phyloP scores from a whole-genome alignment of 2,113 vertebrate species.

The Progne subis region DNA sequence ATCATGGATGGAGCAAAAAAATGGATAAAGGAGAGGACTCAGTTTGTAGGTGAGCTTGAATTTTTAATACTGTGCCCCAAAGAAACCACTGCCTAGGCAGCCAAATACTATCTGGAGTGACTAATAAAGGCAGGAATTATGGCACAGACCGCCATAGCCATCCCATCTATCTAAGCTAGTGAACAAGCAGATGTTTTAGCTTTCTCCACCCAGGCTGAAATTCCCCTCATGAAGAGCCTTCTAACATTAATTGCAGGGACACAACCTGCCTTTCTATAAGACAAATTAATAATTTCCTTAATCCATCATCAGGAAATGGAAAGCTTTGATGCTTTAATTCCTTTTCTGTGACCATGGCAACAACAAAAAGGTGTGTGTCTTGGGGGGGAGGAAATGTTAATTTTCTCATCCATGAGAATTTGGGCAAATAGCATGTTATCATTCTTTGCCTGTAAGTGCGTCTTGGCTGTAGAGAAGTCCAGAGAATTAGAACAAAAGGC shows the following conservation, averaged over 20 bases:
- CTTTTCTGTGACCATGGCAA: slow-evolving; percentile 68
- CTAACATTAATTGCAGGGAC: slow-evolving; percentile 59
- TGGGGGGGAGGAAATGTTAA: neutral
- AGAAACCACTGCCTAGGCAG: slow-evolving; percentile 43
- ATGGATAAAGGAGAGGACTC: neutral
- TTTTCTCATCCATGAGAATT: slow-evolving; percentile 58
- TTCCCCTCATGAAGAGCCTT: slow-evolving; percentile 41
- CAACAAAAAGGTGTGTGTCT: slow-evolving; percentile 5
- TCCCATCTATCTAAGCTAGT: slow-evolving; percentile 5
- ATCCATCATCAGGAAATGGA: slow-evolving; percentile 50
- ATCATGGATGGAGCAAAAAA: neutral
- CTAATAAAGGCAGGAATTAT: slow-evolving; percentile 40
- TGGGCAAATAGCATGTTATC: neutral
- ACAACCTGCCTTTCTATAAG: slow-evolving; percentile 41
- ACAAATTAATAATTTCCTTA: slow-evolving; percentile 68
- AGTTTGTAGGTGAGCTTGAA: slow-evolving; percentile 26
- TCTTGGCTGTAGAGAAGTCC: neutral
- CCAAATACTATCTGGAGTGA: slow-evolving; percentile 26
- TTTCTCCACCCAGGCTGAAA: slow-evolving; percentile 61
- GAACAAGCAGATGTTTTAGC: slow-evolving; percentile 27
- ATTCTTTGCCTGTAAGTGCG: neutral
- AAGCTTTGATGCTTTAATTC: slow-evolving; percentile 69
- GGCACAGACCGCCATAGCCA: neutral
- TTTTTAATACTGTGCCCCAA: slow-evolving; percentile 61
- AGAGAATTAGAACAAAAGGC: neutral